Evolutionary conservation across 2,888 invertebrate genomes (phyloP).

Genomic region (Platerodrilus igneus): DNA sequence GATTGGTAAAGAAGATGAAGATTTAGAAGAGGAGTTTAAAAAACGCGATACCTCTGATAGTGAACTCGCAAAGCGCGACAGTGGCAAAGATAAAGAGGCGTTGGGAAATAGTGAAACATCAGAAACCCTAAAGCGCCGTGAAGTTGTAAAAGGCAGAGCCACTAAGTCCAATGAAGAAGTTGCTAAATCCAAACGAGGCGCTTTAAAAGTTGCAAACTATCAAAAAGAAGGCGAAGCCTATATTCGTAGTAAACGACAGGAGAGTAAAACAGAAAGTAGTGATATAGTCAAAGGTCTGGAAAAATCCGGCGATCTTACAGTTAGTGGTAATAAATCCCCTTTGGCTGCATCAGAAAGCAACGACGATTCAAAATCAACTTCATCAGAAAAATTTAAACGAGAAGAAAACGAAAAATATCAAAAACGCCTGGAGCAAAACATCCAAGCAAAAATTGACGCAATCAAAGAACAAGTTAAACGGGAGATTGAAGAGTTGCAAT

Average conservation of each 20-base stretch:
- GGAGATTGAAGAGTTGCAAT: conserved; percentile 36
- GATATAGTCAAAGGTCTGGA: conserved; percentile 34
- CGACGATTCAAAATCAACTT: conserved; percentile 8
- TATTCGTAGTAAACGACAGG: conserved; percentile 25
- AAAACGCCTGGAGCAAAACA: conserved; percentile 39
- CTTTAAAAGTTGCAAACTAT: conserved; percentile 24
- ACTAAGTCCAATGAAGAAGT: conserved; percentile 9
- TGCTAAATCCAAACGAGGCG: conserved; percentile 8
- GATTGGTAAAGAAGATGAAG: conserved; percentile 30
- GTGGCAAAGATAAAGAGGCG: conserved; percentile 10
- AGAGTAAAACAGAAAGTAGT: conserved; percentile 19
- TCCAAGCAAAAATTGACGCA: conserved; percentile 42
- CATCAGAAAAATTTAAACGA: conserved; percentile 19
- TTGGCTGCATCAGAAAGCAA: conserved; percentile 25
- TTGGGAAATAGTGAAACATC: not conserved
- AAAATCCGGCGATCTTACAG: conserved; percentile 34
- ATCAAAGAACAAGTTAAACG: conserved; percentile 46
- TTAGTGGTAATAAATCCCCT: conserved; percentile 36
- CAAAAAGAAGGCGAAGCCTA: conserved; percentile 29
- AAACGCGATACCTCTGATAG: conserved; percentile 9
- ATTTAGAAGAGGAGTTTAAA: conserved; percentile 31
- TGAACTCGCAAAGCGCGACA: conserved; percentile 3
- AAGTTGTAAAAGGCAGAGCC: conserved; percentile 8
- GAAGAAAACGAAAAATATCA: conserved; percentile 34
- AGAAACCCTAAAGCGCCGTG: conserved; percentile 8